These are phyloP conservation scores for Aldabrachelys gigantea DNA, from an alignment of 2,113 vertebrate genomes.

Conservation along the genomic window DNA sequence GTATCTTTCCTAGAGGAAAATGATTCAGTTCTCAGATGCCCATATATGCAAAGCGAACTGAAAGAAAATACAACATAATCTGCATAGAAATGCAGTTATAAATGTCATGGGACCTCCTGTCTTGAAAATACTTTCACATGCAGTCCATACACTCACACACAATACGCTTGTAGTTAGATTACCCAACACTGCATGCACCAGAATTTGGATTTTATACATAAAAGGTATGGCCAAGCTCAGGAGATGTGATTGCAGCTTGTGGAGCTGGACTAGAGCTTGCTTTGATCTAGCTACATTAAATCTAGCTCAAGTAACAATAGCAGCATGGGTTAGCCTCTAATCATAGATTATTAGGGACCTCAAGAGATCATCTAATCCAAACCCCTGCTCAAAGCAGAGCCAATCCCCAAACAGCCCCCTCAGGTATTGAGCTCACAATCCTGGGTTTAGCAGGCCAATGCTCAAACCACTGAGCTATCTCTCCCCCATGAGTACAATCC, in stretches of 20 bases:
- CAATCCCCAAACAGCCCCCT: no score
- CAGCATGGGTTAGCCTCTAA: background rate
- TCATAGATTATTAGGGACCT: no score
- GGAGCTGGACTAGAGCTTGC: background rate
- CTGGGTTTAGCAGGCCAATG: no score
- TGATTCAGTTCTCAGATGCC: background rate
- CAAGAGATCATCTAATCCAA: no score
- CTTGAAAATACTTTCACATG: background rate
- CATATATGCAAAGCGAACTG: background rate
- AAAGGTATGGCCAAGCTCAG: background rate
- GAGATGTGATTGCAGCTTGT: background rate
- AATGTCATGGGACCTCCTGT: background rate
- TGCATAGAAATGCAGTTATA: background rate
- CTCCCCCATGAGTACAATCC: background rate
- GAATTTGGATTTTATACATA: background rate
- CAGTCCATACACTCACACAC: background rate
- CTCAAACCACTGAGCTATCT: no score
- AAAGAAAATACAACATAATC: background rate
- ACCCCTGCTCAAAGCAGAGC: no score
- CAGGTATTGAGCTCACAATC: no score
- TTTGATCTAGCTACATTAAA: background rate
- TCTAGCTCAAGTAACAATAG: background rate
- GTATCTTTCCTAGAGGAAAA: background rate
- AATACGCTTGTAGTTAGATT: background rate
- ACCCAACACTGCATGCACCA: background rate